Evolutionary conservation across 2,888 invertebrate genomes (phyloP).

Genomic region (Temnothorax rugatulus): DNA sequence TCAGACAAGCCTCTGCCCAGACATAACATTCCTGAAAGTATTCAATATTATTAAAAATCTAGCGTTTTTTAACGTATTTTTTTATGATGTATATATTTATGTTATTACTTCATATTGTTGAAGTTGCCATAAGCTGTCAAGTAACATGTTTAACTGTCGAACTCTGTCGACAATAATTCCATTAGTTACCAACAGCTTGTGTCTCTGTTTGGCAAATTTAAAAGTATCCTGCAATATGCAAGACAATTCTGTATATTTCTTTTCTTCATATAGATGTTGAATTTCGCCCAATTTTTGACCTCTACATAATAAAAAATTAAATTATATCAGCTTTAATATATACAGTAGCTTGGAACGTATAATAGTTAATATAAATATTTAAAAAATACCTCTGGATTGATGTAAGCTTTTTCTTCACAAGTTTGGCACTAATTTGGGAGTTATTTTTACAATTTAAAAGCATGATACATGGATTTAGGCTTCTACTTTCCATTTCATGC

Average conservation of each 20-base stretch:
- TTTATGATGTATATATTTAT: neutral
- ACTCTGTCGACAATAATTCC: slow-evolving; percentile 85
- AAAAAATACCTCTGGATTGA: slow-evolving; percentile 87
- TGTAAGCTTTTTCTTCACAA: slow-evolving; percentile 86
- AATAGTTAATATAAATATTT: neutral
- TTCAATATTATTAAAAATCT: slow-evolving; percentile 19
- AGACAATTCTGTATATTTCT: slow-evolving; percentile 90
- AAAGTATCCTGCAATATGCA: slow-evolving; percentile 91
- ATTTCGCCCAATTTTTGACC: slow-evolving; percentile 89
- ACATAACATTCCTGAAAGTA: slow-evolving; percentile 89
- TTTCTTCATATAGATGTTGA: slow-evolving; percentile 89
- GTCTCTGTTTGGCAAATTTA: slow-evolving; percentile 86
- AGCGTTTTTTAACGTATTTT: neutral
- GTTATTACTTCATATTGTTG: slow-evolving; percentile 86
- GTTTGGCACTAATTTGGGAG: slow-evolving; percentile 86
- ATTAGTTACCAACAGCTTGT: slow-evolving; percentile 75
- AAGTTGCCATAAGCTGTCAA: slow-evolving; percentile 90
- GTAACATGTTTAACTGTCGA: slow-evolving; percentile 87
- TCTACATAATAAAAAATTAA: slow-evolving; percentile 75
- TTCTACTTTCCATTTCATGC: slow-evolving; percentile 79
- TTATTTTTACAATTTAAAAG: slow-evolving; percentile 88
- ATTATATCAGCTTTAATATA: slow-evolving; percentile 17
- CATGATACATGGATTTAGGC: slow-evolving; percentile 82
- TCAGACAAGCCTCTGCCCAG: slow-evolving; percentile 92
- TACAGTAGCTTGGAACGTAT: neutral